Conservation (phyloP, 2,888 invertebrate species). For the Rhagophthalmus giganteus region DNA sequence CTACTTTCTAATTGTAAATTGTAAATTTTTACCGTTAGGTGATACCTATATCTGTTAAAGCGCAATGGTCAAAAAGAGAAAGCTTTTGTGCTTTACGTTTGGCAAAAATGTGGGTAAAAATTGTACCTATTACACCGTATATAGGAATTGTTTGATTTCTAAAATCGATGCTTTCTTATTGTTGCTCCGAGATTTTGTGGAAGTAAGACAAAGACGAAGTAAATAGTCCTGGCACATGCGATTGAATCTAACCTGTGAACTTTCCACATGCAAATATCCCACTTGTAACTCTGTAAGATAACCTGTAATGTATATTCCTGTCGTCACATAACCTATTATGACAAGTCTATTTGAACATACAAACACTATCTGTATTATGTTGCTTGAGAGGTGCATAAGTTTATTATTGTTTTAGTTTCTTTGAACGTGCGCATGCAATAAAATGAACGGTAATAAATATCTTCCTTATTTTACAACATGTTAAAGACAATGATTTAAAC, state of each 20-base stretch:
- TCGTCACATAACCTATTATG: slow-evolving; percentile 50
- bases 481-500: too few relatives aligned
- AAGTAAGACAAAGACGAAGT: slow-evolving; percentile 37
- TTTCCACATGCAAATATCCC: slow-evolving; percentile 52
- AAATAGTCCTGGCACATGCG: slow-evolving; percentile 27
- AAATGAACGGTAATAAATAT: slow-evolving; percentile 7
- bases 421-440: slow-evolving; percentile 15
- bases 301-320: slow-evolving; percentile 46
- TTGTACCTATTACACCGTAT: too few relatives aligned
- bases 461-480: slow-evolving; percentile 13
- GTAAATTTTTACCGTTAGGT: too few relatives aligned
- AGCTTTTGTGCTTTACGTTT: too few relatives aligned
- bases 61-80: too few relatives aligned
- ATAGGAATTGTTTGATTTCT: too few relatives aligned
- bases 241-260: slow-evolving; percentile 33
- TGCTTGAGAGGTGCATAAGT: slow-evolving; percentile 25
- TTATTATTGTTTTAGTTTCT: slow-evolving; percentile 27
- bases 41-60: too few relatives aligned
- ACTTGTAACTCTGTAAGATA: slow-evolving; percentile 48
- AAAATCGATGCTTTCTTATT: too few relatives aligned
- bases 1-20: too few relatives aligned
- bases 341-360: slow-evolving; percentile 49
- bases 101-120: too few relatives aligned
- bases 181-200: too few relatives aligned
- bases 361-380: slow-evolving; percentile 32